Base-by-base conservation (phyloP, 2,797 vertebrate species). In the Diglossa cyanea region DNA sequence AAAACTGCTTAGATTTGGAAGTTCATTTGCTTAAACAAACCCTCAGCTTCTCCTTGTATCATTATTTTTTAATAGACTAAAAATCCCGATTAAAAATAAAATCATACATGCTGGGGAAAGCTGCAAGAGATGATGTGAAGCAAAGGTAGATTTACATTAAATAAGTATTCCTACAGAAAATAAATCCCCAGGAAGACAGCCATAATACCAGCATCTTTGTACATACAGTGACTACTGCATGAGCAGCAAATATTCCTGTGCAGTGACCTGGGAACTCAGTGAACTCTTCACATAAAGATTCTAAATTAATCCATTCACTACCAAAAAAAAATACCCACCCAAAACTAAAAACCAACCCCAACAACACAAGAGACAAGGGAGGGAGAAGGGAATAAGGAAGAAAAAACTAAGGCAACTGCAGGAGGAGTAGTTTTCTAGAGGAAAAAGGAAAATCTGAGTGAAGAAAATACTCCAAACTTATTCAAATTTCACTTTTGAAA, bases 281-380 rank as follows among this genome's bases (percentile, higher is more conserved):
- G 54, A 33, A 33, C 9, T 33, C 54, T 55, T 9, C 21, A 33
- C 21, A 55, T 33, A 24, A 55, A 24, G 8, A 17, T 35, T 57
- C 14, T 57, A 35, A 35, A 24, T 57, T 24, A 35, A 33, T 57
- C n/a, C 54, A 35, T 57, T 57, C 21, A 17, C 54, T 7, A 57
- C 9, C 1, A 55, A n/a, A 55, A 55, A 54, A 31, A n/a, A 55
- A 54, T 3, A 54, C 31, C 54, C 1, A 0, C 14, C 21, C n/a
- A 55, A 33, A 55, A 35, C n/a, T 8, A 16, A 55, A 25, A 35
- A 35, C 2, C 31, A 25, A 21, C 11, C 14, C 5, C 30, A 47
- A 33, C 24, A 39, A 40, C 10, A 21, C 18, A 25, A n/a, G 19
- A 35, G 33, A 28, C 6, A 31, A 40, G 18, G 1, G 1, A 6